Evolutionary conservation across 2,113 vertebrate species (phyloP).

Genomic region (Sterrhoptilus dennistouni): DNA sequence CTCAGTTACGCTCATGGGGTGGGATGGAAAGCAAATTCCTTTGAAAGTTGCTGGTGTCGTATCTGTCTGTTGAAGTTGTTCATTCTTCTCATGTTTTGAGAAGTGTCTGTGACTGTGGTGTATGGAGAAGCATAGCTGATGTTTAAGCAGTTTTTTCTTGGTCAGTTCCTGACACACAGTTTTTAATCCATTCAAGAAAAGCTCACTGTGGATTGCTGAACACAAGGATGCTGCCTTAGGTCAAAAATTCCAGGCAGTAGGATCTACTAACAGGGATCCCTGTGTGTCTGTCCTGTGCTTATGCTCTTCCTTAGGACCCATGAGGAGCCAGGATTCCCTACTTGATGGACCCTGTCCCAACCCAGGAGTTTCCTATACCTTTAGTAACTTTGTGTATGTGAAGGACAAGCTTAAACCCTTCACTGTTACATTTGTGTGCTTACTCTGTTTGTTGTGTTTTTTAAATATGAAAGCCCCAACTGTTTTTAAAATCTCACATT

Average conservation of each 20-base stretch:
- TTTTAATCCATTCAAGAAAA: neutral
- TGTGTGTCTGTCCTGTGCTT: neutral
- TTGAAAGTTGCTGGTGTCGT: neutral
- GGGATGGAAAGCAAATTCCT: neutral
- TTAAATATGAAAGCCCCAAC: neutral
- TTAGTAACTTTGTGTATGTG: neutral
- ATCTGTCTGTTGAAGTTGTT: neutral
- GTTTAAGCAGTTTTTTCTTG: neutral
- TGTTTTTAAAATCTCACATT: neutral
- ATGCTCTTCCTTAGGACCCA: neutral
- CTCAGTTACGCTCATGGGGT: neutral
- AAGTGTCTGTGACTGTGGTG: neutral
- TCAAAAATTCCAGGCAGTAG: neutral
- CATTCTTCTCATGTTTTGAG: neutral
- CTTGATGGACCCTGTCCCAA: neutral
- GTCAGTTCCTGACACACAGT: neutral
- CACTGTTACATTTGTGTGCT: neutral
- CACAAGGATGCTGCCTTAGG: neutral
- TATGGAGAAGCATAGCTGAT: neutral
- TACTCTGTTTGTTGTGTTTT: neutral
- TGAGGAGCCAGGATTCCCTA: neutral
- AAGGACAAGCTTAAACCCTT: neutral
- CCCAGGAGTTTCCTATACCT: neutral
- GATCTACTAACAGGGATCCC: neutral
- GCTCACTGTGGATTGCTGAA: neutral